Evolutionary conservation across 2,797 vertebrate genomes (phyloP).

Genomic region (Nannoperca australis): DNA sequence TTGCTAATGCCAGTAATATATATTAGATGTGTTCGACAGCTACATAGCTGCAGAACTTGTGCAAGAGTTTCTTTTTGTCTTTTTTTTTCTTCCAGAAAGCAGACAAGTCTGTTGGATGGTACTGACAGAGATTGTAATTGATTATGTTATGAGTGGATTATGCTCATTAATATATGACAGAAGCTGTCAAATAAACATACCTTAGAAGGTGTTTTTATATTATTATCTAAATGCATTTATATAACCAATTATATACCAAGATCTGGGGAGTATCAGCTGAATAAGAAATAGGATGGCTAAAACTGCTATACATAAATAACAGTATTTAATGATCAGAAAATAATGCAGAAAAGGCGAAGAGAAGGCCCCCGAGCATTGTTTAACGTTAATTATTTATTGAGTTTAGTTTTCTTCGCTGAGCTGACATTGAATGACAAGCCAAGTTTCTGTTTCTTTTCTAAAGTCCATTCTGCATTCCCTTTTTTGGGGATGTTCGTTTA

Average conservation of each 20-base stretch:
- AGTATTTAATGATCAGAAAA: background rate
- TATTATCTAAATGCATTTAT: conserved; percentile 2
- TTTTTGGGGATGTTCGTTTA: background rate
- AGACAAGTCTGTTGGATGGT: conserved; percentile 11
- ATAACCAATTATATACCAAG: background rate
- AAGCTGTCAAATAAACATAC: conserved; percentile 33
- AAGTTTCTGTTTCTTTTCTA: background rate
- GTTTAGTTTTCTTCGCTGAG: conserved; percentile 9
- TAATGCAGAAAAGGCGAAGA: background rate
- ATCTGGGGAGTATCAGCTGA: background rate
- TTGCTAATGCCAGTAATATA: conserved; percentile 61
- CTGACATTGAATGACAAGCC: background rate
- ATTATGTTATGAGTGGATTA: conserved; percentile 32
- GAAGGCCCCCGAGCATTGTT: background rate
- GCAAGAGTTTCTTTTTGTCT: conserved; percentile 27
- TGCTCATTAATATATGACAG: conserved; percentile 52
- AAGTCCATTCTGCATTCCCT: conserved; percentile 5
- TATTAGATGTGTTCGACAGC: conserved; percentile 45
- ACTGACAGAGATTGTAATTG: conserved; percentile 55
- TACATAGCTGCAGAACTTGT: conserved; percentile 29
- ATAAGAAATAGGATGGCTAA: background rate
- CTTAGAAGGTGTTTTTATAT: background rate
- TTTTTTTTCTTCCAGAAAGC: conserved; percentile 12
- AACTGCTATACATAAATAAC: conserved; percentile 12
- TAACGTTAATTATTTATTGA: conserved; percentile 1